phyloP scores from a whole-genome alignment of 2,888 invertebrate species.

The Willowsia nigromaculata region DNA sequence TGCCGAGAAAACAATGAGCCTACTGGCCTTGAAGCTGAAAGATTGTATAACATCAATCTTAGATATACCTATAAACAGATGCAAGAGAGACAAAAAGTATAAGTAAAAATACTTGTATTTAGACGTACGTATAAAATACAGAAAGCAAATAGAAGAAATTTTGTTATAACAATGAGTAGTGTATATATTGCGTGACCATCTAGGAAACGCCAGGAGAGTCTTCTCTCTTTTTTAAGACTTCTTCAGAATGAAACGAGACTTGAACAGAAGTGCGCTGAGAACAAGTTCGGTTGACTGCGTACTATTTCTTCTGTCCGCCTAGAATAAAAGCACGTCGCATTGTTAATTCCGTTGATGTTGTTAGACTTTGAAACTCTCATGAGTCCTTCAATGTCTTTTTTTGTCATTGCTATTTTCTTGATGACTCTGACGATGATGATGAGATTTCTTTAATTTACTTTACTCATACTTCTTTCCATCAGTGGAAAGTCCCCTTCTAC shows the following conservation, averaged over 20 bases:
- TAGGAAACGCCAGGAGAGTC: conserved; percentile 51
- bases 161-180: neutral
- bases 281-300: conserved; percentile 51
- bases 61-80: neutral
- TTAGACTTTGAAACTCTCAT: conserved; percentile 55
- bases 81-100: neutral
- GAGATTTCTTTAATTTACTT: conserved; percentile 60
- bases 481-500: neutral
- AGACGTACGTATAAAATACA: neutral
- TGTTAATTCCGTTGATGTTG: conserved; percentile 54
- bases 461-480: conserved; percentile 19
- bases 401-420: conserved; percentile 50
- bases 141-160: neutral
- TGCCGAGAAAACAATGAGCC: conserved; percentile 78
- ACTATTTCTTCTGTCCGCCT: conserved; percentile 12
- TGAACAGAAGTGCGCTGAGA: conserved; percentile 39
- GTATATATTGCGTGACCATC: conserved; percentile 18
- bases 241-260: conserved; percentile 48
- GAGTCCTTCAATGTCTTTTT: conserved; percentile 54
- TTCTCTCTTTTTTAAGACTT: conserved; percentile 54
- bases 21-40: conserved; percentile 77
- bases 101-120: neutral
- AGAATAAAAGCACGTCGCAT: conserved; percentile 31
- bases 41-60: neutral
- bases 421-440: conserved; percentile 8